Percentiles rank a stretch among this genome's conserved stretches.
Evolutionary conservation across 2,888 invertebrate species (phyloP).

Genomic region (Andrena chrysosceles): DNA sequence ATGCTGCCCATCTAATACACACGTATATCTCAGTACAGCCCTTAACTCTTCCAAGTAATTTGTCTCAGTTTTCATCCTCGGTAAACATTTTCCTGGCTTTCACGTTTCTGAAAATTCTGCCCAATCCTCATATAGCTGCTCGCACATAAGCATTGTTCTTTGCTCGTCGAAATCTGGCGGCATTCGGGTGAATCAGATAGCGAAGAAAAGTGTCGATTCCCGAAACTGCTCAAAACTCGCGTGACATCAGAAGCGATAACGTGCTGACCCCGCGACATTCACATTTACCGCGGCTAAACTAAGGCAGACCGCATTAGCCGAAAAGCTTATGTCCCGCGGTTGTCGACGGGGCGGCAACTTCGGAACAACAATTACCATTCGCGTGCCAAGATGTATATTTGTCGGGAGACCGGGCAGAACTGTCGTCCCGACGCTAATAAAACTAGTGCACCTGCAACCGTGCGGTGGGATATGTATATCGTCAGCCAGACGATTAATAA

Average conservation of each 20-base stretch:
- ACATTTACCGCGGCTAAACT: constrained; percentile 58
- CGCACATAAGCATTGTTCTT: background rate
- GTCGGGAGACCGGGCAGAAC: constrained; percentile 66
- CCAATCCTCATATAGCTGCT: too few relatives aligned
- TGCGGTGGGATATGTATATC: constrained; percentile 61
- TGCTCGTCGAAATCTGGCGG: background rate
- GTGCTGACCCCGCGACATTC: constrained; percentile 46
- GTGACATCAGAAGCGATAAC: constrained; percentile 60
- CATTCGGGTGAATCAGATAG: background rate
- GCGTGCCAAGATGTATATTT: constrained; percentile 71
- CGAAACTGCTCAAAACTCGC: constrained; percentile 55
- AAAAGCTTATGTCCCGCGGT: constrained; percentile 57
- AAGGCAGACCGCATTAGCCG: constrained; percentile 66
- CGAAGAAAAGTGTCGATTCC: constrained; percentile 32
- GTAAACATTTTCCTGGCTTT: too few relatives aligned
- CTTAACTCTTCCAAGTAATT: too few relatives aligned
- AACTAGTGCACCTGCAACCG: constrained; percentile 67
- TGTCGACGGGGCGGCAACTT: constrained; percentile 62
- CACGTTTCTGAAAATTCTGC: too few relatives aligned
- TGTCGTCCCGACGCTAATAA: constrained; percentile 66
- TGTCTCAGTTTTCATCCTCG: too few relatives aligned
- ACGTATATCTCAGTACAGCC: too few relatives aligned
- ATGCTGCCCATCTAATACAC: too few relatives aligned
- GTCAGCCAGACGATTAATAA: constrained; percentile 70
- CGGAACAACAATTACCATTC: constrained; percentile 74